Percentiles rank a stretch among this genome's conserved stretches.
Conservation (phyloP, 2,888 invertebrate species). For the Habrosyne pyritoides region DNA sequence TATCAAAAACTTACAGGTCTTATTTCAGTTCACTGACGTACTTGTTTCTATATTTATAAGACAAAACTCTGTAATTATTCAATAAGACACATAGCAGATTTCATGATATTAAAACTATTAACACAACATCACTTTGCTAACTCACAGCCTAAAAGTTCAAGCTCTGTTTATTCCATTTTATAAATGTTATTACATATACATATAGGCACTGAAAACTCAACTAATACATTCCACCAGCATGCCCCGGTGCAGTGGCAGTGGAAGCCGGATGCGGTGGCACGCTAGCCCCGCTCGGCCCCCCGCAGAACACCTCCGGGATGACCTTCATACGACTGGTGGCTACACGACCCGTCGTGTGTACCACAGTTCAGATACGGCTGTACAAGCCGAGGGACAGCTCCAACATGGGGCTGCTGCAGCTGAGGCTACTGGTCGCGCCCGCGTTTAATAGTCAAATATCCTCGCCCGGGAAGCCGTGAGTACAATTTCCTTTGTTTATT, state of each 20-base stretch:
- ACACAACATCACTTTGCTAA: no score
- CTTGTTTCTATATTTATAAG: no score
- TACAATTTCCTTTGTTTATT: no score
- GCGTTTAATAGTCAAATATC: constrained; percentile 86
- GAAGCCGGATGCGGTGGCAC: constrained; percentile 93
- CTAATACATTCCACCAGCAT: constrained; percentile 80
- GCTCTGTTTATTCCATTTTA: no score
- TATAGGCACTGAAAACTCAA: background rate
- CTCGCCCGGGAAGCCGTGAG: constrained; percentile 47
- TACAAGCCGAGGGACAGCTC: constrained; percentile 95
- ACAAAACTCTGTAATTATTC: no score
- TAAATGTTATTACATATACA: no score
- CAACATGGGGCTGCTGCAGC: constrained; percentile 94
- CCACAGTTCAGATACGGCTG: constrained; percentile 88
- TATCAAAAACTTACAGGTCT: no score
- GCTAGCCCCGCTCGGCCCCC: constrained; percentile 92
- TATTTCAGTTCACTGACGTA: no score
- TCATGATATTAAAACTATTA: no score
- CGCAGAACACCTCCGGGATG: constrained; percentile 93
- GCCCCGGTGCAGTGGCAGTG: constrained; percentile 94
- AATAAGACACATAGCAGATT: no score
- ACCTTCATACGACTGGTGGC: constrained; percentile 93
- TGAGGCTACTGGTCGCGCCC: constrained; percentile 92
- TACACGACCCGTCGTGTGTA: constrained; percentile 92
- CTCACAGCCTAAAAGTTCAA: no score